Evolutionary conservation across 1,140 invertebrate species (phyloP), one percentile per base, ranked within the genome.

Genomic region (Theocolax elegans): DNA sequence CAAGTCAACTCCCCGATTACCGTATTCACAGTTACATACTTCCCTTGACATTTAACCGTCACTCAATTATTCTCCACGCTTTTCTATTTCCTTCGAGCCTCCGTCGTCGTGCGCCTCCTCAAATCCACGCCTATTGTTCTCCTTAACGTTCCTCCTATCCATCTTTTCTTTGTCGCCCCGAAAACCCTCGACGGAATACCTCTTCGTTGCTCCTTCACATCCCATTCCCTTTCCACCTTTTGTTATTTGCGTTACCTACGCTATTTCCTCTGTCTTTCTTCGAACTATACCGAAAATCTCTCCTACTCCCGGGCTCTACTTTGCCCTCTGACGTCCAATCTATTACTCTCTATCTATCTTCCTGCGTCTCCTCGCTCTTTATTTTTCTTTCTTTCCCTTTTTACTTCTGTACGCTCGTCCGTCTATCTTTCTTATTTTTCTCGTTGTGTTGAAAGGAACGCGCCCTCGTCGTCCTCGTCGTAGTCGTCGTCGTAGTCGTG

Each of bases 141-240:
- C 51, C 53, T 48, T 46, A 54, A 58, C 51, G 62, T 19, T 40
- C 48, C 19, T 48, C 40, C 44, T 19, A 68, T 68, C 66, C 46
- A 68, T 68, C 66, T 68, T 68, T 68, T 68, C 66, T 68, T 60
- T 60, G 66, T 68, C 66, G 56, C 17, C 17, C 17, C 46, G 19
- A n/a, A 40, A n/a, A 29, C 25, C 46, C 46, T 48, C 44, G 0
- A 40, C 2, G 10, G 23, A 35, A 29, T 49, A 27, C 17, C 60
- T n/a, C n/a, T 35, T 35, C 31, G 10, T n/a, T n/a, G 40, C 23
- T 48, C 40, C 23, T 29, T 60, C 29, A n/a, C n/a, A 23, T 60
- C 56, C 35, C 17, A n/a, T 19, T 23, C n/a, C 42, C n/a, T 48
- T 29, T 53, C 58, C 15, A 49, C 59, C 58, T 70, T 67, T 58